A percentile compares a stretch with the other conserved stretches of the same genome.
Conservation (phyloP, 1,140 invertebrate species). For the Papilio helenus region DNA sequence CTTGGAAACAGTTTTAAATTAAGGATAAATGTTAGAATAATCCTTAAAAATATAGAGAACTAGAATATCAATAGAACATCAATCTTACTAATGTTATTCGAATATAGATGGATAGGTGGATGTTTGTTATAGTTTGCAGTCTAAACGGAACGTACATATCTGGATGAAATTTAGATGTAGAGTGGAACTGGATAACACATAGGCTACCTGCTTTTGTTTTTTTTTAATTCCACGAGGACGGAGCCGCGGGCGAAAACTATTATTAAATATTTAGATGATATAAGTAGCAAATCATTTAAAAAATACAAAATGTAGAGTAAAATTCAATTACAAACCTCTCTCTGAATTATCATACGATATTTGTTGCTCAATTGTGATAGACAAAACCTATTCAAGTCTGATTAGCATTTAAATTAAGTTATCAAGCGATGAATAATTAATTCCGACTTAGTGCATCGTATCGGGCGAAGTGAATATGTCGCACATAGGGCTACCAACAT, state of each 20-base stretch:
- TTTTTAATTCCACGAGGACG: no score
- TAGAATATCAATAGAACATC: no score
- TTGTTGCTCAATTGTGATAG: neutral
- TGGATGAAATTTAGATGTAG: no score
- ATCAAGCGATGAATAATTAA: slow-evolving; percentile 20
- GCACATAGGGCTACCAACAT: neutral
- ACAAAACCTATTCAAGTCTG: neutral
- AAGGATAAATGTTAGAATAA: neutral
- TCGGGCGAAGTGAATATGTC: neutral
- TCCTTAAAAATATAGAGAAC: neutral
- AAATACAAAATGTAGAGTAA: neutral
- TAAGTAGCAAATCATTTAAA: neutral
- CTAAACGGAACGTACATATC: no score
- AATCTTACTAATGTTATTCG: no score
- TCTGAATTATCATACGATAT: neutral
- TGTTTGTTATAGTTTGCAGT: no score
- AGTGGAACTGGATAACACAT: no score
- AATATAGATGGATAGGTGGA: no score
- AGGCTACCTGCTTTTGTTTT: no score
- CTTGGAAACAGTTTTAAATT: neutral
- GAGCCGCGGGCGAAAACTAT: no score
- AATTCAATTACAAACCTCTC: neutral
- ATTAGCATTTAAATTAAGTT: slow-evolving; percentile 12
- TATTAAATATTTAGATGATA: no score
- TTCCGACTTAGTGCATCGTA: neutral